These are phyloP conservation scores for Pangasius mekongensis DNA, from an alignment of 2,797 vertebrate genomes.

Conservation along the genomic window DNA sequence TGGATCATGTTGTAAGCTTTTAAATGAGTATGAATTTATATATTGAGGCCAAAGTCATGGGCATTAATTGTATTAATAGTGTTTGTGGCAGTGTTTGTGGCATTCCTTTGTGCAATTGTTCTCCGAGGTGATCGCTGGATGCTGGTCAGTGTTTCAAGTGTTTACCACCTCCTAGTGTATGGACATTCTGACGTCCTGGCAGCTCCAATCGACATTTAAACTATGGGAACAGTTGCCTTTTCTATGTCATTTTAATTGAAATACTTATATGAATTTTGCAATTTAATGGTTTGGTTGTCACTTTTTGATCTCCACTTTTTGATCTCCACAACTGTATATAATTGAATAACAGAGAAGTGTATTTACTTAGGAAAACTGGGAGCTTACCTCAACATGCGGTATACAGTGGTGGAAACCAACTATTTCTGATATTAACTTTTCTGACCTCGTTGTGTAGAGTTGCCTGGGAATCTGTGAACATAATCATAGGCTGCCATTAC, in stretches of 20 bases:
- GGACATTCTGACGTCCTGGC: neutral
- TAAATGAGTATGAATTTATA: neutral
- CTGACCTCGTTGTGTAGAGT: slow-evolving; percentile 79
- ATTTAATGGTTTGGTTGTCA: neutral
- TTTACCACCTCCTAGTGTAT: neutral
- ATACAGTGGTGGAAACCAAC: slow-evolving; percentile 75
- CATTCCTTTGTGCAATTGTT: neutral
- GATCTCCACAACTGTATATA: neutral
- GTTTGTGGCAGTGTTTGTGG: neutral
- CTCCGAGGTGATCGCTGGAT: neutral
- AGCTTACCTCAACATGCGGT: slow-evolving; percentile 56
- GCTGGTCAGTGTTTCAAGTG: neutral
- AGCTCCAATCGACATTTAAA: neutral
- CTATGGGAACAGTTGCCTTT: neutral
- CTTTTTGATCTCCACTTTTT: no score
- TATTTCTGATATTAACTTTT: slow-evolving; percentile 77
- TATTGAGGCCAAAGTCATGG: neutral
- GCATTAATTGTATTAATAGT: neutral
- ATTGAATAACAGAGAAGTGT: neutral
- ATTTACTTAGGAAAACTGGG: neutral
- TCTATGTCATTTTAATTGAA: neutral
- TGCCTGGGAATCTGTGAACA: slow-evolving; percentile 80
- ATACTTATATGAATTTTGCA: neutral
- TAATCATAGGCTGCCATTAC: slow-evolving; percentile 26
- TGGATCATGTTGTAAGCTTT: no score